Evolutionary conservation across 2,797 vertebrate genomes (phyloP).

Genomic region (Ciconia nigra): DNA sequence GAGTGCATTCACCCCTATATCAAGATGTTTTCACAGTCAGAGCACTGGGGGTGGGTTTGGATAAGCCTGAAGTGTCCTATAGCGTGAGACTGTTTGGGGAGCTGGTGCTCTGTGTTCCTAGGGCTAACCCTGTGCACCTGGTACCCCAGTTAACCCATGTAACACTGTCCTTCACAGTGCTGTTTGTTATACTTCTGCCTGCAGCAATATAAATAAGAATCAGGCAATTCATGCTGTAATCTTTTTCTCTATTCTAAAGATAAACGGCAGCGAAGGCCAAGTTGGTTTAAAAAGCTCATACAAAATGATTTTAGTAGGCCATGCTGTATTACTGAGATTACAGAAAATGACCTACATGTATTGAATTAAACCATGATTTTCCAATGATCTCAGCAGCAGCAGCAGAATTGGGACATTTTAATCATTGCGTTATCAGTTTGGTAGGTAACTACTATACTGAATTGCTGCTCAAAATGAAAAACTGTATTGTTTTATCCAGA

Average conservation of each 20-base stretch:
- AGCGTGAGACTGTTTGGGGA: background rate
- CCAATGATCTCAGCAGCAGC: background rate
- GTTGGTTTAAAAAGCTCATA: background rate
- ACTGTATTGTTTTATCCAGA: background rate
- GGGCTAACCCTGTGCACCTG: background rate
- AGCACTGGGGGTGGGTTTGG: background rate
- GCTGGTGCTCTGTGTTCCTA: background rate
- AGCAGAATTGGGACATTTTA: background rate
- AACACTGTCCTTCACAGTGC: background rate
- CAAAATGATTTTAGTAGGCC: conserved; percentile 9
- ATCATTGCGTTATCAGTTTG: background rate
- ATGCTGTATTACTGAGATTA: background rate
- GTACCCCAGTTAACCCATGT: background rate
- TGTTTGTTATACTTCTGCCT: background rate
- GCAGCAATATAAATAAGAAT: background rate
- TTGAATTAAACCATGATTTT: conserved; percentile 24
- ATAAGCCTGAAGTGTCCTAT: background rate
- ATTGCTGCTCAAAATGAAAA: background rate
- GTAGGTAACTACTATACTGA: background rate
- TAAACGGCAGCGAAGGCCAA: background rate
- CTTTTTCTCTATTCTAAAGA: background rate
- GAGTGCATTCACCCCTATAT: accelerated
- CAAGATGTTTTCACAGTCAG: background rate
- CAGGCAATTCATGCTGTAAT: background rate
- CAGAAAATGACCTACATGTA: background rate